These are phyloP conservation scores for Corythornis madagascariensis DNA, from an alignment of 2,113 vertebrate species.

Conservation along the genomic window DNA sequence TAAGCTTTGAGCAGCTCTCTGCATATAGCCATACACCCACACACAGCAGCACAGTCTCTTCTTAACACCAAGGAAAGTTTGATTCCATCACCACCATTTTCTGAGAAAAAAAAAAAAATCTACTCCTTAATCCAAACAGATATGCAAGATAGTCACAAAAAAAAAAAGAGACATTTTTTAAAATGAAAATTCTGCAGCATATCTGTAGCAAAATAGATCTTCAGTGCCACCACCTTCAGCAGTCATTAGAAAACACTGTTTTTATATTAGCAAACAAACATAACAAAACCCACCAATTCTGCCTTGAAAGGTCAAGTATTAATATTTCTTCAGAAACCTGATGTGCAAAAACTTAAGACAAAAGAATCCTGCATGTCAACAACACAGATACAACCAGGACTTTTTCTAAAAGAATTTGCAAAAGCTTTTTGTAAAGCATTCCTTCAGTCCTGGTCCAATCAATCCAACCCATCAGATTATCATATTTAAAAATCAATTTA, in stretches of 20 bases:
- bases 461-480: background rate
- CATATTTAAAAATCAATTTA: slow-evolving; percentile 53
- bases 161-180: background rate
- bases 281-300: background rate
- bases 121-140: slow-evolving; percentile 68
- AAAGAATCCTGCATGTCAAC: background rate
- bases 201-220: background rate
- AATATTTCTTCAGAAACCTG: background rate
- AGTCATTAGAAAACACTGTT: background rate
- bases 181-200: background rate
- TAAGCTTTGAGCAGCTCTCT: slow-evolving; percentile 70
- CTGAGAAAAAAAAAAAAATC: slow-evolving; percentile 65
- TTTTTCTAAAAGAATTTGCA: background rate
- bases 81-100: slow-evolving; percentile 75
- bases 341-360: background rate
- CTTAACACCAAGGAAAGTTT: slow-evolving; percentile 72
- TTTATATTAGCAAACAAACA: background rate
- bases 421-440: background rate
- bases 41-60: slow-evolving; percentile 73
- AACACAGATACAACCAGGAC: background rate
- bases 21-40: slow-evolving; percentile 75
- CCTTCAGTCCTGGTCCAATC: slow-evolving; percentile 5
- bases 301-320: background rate
- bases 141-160: slow-evolving; percentile 16
- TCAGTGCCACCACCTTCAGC: background rate